Evolutionary conservation across 2,888 invertebrate genomes (phyloP), one percentile per base, ranked within the genome.

Genomic region (Drosophila villosipedis): DNA sequence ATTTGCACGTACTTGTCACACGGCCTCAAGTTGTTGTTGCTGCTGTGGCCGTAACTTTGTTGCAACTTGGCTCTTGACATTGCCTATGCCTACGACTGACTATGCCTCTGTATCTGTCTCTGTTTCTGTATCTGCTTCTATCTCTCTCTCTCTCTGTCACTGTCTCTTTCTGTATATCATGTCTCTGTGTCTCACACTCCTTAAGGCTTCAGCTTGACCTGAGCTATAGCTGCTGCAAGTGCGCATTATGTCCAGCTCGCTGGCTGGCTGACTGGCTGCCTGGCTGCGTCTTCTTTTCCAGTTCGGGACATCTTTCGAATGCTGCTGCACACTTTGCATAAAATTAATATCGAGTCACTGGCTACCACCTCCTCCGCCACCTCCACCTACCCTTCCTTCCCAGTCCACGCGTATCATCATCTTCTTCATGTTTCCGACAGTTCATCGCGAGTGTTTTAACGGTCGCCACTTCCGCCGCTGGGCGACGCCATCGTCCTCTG

Each of bases 1-100:
- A 90, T 90, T 91, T 91, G 91, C 91, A 90, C 85, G 89, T 89
- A 87, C 90, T 89, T 84, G 89, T 85, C 83, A 80, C 85, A 75
- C 82, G 74, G 79, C 71, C 80, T 71, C 69, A 73, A 76, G 80
- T 71, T 62, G 59, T 62, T 78, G 78, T 60, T 54, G 66, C 25
- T 54, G 33, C 49, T 61, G 73, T 50, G 59, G 63, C 53, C 53
- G 59, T 50, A 55, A 64, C 54, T 68, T 52, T 71, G 73, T 60
- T 81, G 67, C 71, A 74, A 67, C 58, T 52, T 80, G 68, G 54
- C 65, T 69, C 75, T 68, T 73, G 78, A 68, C 74, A 70, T 66
- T 75, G 86, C 62, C 61, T 61, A 58, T 64, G 50, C 47, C 65
- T 65, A 37, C 43, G 50, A 47, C 47, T 22, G 37, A 6, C 37